Evolutionary conservation across 2,888 invertebrate species (phyloP).

Genomic region (Macrophya annulata): DNA sequence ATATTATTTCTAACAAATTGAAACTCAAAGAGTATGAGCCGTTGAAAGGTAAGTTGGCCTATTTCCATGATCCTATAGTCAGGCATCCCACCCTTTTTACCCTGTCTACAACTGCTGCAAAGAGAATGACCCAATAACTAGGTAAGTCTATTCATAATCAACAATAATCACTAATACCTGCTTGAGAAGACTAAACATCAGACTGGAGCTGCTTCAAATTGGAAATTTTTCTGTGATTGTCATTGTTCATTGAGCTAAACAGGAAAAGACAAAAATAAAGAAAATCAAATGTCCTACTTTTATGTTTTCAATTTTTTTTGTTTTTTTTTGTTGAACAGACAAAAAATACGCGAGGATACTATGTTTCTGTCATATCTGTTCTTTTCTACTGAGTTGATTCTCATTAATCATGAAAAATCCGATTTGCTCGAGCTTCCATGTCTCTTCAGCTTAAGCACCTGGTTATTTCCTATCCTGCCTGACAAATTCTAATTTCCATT

Average conservation of each 20-base stretch:
- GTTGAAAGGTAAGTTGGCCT: slow-evolving; percentile 69
- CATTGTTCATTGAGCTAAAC: neutral
- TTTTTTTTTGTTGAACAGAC: neutral
- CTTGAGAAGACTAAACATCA: neutral
- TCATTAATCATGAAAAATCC: neutral
- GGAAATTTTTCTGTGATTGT: neutral
- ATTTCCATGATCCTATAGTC: slow-evolving; percentile 21
- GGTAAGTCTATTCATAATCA: slow-evolving; percentile 26
- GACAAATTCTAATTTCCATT: neutral
- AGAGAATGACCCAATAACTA: neutral
- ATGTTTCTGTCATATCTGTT: neutral
- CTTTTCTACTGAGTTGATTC: neutral
- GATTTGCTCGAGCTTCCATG: neutral
- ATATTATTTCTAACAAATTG: slow-evolving; percentile 73
- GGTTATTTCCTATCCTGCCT: slow-evolving; percentile 32
- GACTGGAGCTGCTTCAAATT: neutral
- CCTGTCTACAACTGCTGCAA: neutral
- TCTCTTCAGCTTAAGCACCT: neutral
- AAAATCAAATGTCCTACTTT: neutral
- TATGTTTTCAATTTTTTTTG: too few species aligned
- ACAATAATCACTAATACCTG: neutral
- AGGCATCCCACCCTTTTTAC: slow-evolving; percentile 25
- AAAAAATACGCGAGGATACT: neutral
- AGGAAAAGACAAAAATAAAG: neutral
- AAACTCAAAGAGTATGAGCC: slow-evolving; percentile 69